These are phyloP conservation scores for Thymelicus sylvestris DNA, from an alignment of 2,888 invertebrate species.

Conservation along the genomic window DNA sequence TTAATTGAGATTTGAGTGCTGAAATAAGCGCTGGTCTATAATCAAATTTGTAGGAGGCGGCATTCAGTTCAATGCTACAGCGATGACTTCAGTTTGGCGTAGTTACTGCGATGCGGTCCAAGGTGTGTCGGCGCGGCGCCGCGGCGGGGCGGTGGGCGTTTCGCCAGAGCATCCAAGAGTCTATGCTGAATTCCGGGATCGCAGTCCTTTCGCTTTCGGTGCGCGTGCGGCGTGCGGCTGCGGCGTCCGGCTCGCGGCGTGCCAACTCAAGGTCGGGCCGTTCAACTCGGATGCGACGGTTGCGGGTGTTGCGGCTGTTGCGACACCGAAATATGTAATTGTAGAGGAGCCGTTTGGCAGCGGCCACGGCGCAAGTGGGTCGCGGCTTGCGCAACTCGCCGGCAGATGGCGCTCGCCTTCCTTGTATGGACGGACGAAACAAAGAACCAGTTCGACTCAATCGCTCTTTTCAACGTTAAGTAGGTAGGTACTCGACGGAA, in stretches of 20 bases:
- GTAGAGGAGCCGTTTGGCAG: constrained; percentile 83
- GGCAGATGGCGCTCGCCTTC: constrained; percentile 82
- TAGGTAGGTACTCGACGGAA: neutral
- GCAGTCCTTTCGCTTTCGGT: constrained; percentile 80
- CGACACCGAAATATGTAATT: constrained; percentile 84
- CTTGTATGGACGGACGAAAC: constrained; percentile 64
- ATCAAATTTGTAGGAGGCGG: neutral
- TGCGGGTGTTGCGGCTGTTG: constrained; percentile 70
- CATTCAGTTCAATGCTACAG: constrained; percentile 8
- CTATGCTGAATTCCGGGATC: constrained; percentile 63
- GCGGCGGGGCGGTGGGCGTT: constrained; percentile 25
- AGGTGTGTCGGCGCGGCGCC: constrained; percentile 15
- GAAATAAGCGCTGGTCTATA: neutral
- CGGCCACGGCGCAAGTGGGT: constrained; percentile 78
- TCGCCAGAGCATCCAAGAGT: constrained; percentile 31
- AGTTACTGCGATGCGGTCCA: constrained; percentile 1
- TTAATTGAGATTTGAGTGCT: too few species aligned
- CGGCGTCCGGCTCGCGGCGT: too few species aligned
- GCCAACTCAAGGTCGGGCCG: constrained; percentile 81
- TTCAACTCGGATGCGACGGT: constrained; percentile 83
- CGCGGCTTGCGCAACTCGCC: constrained; percentile 76
- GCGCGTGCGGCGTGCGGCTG: constrained; percentile 59
- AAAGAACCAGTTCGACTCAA: constrained; percentile 32
- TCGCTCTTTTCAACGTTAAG: neutral
- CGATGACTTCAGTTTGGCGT: constrained; percentile 17